Evolutionary conservation across 2,797 vertebrate genomes (phyloP).

Genomic region (Gobionotothen gibberifrons): DNA sequence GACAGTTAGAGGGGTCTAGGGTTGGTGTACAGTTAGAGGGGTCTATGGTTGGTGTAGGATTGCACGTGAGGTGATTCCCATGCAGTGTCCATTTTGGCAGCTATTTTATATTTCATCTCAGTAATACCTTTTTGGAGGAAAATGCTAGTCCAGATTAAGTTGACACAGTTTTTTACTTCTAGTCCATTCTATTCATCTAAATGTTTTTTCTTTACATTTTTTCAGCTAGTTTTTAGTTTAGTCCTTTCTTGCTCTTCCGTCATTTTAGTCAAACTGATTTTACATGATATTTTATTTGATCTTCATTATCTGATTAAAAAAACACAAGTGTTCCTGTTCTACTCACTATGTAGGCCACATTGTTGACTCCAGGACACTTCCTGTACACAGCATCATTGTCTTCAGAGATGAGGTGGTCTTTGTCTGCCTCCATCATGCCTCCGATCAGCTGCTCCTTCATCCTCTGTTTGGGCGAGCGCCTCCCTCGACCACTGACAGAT

Average conservation of each 20-base stretch:
- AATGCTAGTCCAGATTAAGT: too few relatives aligned
- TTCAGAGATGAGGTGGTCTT: constrained; percentile 92
- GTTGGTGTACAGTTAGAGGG: not conserved
- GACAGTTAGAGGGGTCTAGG: not conserved
- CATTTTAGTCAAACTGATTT: too few relatives aligned
- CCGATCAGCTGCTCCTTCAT: constrained; percentile 92
- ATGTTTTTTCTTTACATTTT: too few relatives aligned
- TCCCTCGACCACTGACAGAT: constrained; percentile 86
- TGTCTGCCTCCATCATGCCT: constrained; percentile 89
- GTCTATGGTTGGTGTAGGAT: not conserved
- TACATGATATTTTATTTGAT: too few relatives aligned
- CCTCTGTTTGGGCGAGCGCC: constrained; percentile 92
- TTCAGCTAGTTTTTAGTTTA: too few relatives aligned
- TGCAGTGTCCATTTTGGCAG: too few relatives aligned
- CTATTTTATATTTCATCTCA: too few relatives aligned
- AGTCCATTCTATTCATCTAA: too few relatives aligned
- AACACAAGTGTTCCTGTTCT: not conserved
- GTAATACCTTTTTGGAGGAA: too few relatives aligned
- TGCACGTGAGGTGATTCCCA: not conserved
- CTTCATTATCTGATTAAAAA: too few relatives aligned
- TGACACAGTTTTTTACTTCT: too few relatives aligned
- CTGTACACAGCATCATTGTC: constrained; percentile 94
- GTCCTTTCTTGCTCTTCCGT: too few relatives aligned
- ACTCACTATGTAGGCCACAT: constrained; percentile 94
- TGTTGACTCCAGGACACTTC: constrained; percentile 95